These are phyloP conservation scores for Achroia grisella DNA, from an alignment of 1,140 invertebrate genomes.

Conservation along the genomic window DNA sequence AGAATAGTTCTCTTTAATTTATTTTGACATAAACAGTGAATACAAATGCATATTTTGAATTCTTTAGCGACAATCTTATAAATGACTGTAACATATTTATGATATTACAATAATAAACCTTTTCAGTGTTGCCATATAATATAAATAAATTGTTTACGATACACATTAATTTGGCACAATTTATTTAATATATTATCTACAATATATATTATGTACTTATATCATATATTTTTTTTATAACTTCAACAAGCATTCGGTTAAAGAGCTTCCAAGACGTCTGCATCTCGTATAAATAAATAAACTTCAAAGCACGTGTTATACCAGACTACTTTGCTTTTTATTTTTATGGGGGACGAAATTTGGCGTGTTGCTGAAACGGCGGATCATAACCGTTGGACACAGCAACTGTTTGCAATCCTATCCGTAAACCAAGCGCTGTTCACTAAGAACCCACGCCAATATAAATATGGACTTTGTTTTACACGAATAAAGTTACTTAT, in stretches of 20 bases:
- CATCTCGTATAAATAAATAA: constrained; percentile 5
- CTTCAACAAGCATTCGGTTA: neutral
- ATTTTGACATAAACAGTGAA: no score
- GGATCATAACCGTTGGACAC: constrained; percentile 58
- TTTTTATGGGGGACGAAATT: constrained; percentile 62
- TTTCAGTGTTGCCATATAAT: no score
- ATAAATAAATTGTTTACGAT: no score
- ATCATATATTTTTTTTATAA: no score
- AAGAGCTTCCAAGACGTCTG: neutral
- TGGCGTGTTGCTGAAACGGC: constrained; percentile 56
- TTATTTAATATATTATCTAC: no score
- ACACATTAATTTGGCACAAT: no score
- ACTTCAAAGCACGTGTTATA: constrained; percentile 38
- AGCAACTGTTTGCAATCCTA: constrained; percentile 50
- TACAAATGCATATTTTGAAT: neutral
- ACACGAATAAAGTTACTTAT: constrained; percentile 5
- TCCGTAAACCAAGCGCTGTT: constrained; percentile 40
- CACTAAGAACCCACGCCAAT: constrained; percentile 9
- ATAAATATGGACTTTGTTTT: constrained; percentile 14
- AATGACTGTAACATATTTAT: neutral
- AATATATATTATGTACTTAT: no score
- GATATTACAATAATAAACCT: no score
- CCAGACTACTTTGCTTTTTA: constrained; percentile 49
- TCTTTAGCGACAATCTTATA: neutral
- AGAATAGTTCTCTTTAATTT: no score